Conservation (phyloP, 2,888 invertebrate genomes). For the Dexiosoma caninum region DNA sequence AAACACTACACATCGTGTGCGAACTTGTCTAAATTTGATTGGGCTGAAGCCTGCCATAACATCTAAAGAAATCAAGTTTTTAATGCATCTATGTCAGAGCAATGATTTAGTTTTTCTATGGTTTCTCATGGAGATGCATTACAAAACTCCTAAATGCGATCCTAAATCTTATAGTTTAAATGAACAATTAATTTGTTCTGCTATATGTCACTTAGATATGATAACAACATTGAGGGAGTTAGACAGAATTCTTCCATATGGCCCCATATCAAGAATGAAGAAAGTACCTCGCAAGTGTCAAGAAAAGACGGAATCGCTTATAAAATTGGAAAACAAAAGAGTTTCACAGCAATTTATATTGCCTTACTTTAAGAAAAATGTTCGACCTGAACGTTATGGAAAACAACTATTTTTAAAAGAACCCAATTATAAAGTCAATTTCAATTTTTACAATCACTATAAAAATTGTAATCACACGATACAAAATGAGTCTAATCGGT, state of each 20-base stretch:
- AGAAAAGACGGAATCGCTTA: neutral
- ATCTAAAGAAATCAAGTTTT: slow-evolving; percentile 53
- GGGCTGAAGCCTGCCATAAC: slow-evolving; percentile 70
- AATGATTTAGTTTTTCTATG: slow-evolving; percentile 76
- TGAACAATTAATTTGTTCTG: slow-evolving; percentile 73
- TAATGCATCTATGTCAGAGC: slow-evolving; percentile 70
- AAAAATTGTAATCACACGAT: slow-evolving; percentile 55
- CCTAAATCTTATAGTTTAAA: slow-evolving; percentile 68
- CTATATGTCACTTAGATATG: slow-evolving; percentile 74
- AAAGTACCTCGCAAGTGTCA: neutral
- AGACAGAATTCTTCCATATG: slow-evolving; percentile 72
- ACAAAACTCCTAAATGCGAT: slow-evolving; percentile 62
- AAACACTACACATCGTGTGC: slow-evolving; percentile 68
- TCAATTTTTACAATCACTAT: slow-evolving; percentile 51
- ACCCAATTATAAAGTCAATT: slow-evolving; percentile 47
- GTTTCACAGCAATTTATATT: slow-evolving; percentile 6
- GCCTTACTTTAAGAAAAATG: slow-evolving; percentile 67
- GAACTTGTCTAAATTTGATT: slow-evolving; percentile 63
- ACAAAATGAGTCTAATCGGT: slow-evolving; percentile 64
- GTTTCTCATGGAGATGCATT: slow-evolving; percentile 75
- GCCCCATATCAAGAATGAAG: slow-evolving; percentile 54
- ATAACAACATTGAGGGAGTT: slow-evolving; percentile 72
- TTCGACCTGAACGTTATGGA: slow-evolving; percentile 56
- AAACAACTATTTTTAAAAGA: slow-evolving; percentile 43
- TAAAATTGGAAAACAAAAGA: neutral